Evolutionary conservation across 2,888 invertebrate genomes (phyloP).

Genomic region (Nyleta sp.): DNA sequence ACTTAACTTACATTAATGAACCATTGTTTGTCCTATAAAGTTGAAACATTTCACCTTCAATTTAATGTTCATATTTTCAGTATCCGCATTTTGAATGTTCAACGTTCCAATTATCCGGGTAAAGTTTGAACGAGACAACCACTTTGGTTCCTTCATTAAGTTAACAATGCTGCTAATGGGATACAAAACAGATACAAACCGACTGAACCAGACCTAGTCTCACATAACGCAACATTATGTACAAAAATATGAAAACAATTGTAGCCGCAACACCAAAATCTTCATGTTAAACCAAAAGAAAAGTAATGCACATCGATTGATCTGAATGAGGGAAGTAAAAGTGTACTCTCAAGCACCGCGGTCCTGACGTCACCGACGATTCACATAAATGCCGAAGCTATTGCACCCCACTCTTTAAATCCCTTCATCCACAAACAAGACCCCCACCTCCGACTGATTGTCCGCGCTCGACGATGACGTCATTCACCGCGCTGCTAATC

Average conservation of each 20-base stretch:
- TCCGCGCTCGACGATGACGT: constrained; percentile 39
- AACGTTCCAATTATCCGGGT: no score
- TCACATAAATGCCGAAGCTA: constrained; percentile 32
- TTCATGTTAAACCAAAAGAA: constrained; percentile 22
- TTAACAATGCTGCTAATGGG: no score
- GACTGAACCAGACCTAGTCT: constrained; percentile 21
- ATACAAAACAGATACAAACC: not conserved
- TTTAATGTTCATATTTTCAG: no score
- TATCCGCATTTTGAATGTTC: no score
- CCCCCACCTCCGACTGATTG: constrained; percentile 9
- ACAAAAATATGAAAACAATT: constrained; percentile 36
- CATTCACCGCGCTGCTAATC: constrained; percentile 31
- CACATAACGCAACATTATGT: constrained; percentile 29
- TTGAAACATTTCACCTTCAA: no score
- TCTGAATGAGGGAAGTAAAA: constrained; percentile 36
- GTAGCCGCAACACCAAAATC: constrained; percentile 39
- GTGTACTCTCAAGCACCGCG: constrained; percentile 20
- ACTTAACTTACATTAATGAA: no score
- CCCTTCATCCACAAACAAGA: constrained; percentile 25
- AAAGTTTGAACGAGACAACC: no score
- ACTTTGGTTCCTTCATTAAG: no score
- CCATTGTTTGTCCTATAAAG: no score
- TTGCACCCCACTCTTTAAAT: not conserved
- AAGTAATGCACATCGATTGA: constrained; percentile 38
- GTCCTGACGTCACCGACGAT: constrained; percentile 46